phyloP scores from a whole-genome alignment of 2,797 vertebrate genomes.

The Geotrypetes seraphini region DNA sequence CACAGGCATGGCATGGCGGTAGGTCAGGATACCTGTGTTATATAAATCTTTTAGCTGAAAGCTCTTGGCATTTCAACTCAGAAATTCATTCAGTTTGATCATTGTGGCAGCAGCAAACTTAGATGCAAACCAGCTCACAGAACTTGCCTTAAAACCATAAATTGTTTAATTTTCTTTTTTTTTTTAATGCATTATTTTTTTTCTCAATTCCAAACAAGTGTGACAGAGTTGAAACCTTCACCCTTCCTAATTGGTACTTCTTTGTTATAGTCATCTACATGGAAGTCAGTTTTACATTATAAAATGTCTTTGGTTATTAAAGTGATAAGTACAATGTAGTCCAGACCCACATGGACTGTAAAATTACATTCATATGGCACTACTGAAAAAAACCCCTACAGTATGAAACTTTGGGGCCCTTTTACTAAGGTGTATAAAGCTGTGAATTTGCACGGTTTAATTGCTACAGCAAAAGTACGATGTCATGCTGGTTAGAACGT shows the following conservation, averaged over 20 bases:
- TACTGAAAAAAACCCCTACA: slow-evolving; percentile 32
- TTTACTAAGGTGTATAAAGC: no score
- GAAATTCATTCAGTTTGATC: slow-evolving; percentile 63
- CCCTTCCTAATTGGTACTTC: slow-evolving; percentile 36
- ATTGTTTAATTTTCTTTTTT: slow-evolving; percentile 54
- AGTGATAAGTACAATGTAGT: slow-evolving; percentile 33
- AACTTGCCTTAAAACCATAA: slow-evolving; percentile 51
- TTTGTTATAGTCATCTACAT: slow-evolving; percentile 30
- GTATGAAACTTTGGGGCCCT: slow-evolving; percentile 16
- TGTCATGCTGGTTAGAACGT: no score
- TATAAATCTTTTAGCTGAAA: slow-evolving; percentile 59
- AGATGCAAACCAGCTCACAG: slow-evolving; percentile 62
- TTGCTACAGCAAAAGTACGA: no score
- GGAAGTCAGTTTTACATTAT: slow-evolving; percentile 22
- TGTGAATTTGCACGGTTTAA: no score
- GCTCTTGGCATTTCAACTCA: slow-evolving; percentile 62
- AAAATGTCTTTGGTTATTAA: slow-evolving; percentile 37
- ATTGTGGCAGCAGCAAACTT: slow-evolving; percentile 56
- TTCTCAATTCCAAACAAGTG: slow-evolving; percentile 24
- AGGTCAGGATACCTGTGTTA: slow-evolving; percentile 73
- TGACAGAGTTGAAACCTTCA: slow-evolving; percentile 28
- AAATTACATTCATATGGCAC: slow-evolving; percentile 12
- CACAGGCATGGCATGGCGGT: slow-evolving; percentile 30
- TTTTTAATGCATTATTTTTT: slow-evolving; percentile 44
- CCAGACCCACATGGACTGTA: slow-evolving; percentile 15